Percentiles rank a stretch among this genome's conserved stretches.
These are phyloP conservation scores for Parnassius smintheus DNA, from an alignment of 2,888 invertebrate species.

Conservation along the genomic window DNA sequence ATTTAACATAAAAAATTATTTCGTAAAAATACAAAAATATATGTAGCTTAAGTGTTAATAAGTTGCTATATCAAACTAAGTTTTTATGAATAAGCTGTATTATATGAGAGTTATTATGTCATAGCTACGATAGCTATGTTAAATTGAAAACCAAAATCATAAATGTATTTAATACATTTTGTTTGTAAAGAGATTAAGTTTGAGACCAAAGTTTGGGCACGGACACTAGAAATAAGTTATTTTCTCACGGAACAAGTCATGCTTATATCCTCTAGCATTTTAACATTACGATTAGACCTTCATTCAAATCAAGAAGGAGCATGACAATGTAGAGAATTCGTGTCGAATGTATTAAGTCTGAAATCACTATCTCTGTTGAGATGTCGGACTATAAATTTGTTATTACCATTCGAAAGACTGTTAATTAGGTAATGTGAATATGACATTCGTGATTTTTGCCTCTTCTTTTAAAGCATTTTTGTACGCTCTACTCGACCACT, in stretches of 20 bases:
- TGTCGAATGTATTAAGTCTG: too few species aligned
- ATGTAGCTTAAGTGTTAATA: constrained; percentile 1
- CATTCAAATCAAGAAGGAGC: too few species aligned
- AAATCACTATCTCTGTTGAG: neutral
- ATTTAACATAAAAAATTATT: constrained; percentile 1
- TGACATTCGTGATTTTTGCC: neutral
- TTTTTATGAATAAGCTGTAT: neutral
- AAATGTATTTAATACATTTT: too few species aligned
- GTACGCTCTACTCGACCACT: constrained; percentile 4
- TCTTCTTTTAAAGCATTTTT: neutral
- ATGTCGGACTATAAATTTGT: constrained; percentile 20
- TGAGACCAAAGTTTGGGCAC: too few species aligned
- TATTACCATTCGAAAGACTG: constrained; percentile 27
- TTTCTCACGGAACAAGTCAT: too few species aligned
- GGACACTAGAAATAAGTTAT: too few species aligned
- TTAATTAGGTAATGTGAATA: constrained; percentile 8
- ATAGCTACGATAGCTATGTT: neutral
- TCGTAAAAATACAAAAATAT: constrained; percentile 2
- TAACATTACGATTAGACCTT: too few species aligned
- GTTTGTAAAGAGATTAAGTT: too few species aligned
- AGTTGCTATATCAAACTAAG: neutral
- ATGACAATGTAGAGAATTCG: too few species aligned
- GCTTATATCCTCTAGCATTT: too few species aligned
- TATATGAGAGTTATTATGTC: neutral
- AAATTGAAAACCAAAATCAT: too few species aligned